Conservation (phyloP, 2,113 vertebrate species). For the Trinectes maculatus region DNA sequence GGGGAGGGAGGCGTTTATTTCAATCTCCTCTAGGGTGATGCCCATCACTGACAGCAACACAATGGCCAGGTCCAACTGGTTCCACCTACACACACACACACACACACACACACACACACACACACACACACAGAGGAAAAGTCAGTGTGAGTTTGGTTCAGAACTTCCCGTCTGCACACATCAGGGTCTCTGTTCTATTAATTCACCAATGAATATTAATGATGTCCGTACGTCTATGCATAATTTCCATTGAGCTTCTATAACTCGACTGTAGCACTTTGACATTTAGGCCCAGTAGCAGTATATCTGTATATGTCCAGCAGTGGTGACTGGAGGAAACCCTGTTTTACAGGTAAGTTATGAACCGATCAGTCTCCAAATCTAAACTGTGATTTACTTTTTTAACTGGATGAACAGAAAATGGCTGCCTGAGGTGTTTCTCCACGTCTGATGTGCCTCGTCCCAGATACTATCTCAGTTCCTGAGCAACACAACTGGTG, state of each 20-base stretch:
- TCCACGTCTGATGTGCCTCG: conserved; percentile 2
- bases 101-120: conserved; percentile 31
- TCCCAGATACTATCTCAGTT: conserved; percentile 25
- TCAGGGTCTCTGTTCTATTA: conserved; percentile 29
- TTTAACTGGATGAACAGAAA: conserved; percentile 7
- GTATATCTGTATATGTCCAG: too few relatives aligned
- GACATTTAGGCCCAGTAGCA: too few relatives aligned
- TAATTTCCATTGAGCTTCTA: conserved; percentile 30
- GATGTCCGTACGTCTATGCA: conserved; percentile 19
- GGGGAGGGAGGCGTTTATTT: conserved; percentile 95
- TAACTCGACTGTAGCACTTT: too few relatives aligned
- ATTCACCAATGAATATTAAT: conserved; percentile 58
- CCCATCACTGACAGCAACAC: conserved; percentile 98
- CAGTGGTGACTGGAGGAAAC: too few relatives aligned
- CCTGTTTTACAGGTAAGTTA: too few relatives aligned
- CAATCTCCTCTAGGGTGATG: conserved; percentile 96
- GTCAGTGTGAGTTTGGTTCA: not conserved
- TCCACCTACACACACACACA: conserved; percentile 86
- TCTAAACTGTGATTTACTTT: not conserved
- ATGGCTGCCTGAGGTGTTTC: conserved; percentile 21
- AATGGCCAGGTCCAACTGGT: conserved; percentile 96
- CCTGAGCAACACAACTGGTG: conserved; percentile 3
- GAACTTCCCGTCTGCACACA: conserved; percentile 9
- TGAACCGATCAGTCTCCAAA: not conserved
- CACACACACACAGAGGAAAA: conserved; percentile 17